Base-by-base conservation (phyloP, 2,113 vertebrate species). In the Entelurus aequoreus region DNA sequence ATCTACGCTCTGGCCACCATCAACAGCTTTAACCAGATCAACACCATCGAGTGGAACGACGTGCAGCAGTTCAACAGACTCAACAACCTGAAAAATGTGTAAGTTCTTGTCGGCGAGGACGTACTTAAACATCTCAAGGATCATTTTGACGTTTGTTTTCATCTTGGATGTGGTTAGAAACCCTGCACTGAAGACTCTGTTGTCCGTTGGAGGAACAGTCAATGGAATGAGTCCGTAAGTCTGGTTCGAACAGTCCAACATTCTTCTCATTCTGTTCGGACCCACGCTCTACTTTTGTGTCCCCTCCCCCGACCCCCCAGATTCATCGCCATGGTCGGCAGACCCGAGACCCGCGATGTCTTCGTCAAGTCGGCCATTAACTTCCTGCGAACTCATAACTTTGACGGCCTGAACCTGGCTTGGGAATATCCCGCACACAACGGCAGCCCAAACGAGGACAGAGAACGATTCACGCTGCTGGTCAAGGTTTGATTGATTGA, bases 361-460 rank as follows among this genome's bases (percentile, higher is more conserved):
- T 95, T 95, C 82, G 91, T 94, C 69, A 49, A 16, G 6, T 95
- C 90, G 0, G 88, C 86, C 62, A 89, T 94, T 83, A 83, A 6
- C 52, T 95, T 87, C 79, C 84, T 96, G 68, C 88, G 82, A 10
- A 63, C 76, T 48, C 74, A 95, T 40, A 80, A 80, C 4, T 97
- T 95, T 79, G 93, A 97, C 2, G 92, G 94, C 1, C 15, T 96
- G 63, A 94, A 95, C 62, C 52, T 94, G 37, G 93, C 86, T 63
- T 96, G 94, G 94, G 89, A 95, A 63, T 95, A 91, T 52, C 93
- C 94, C 10, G 93, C 84, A 12, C 85, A 90, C 11, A 88, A 87
- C 12, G 93, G 92, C 21, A 93, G 93, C 72, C 74, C 90, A 7
- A 0, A 48, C 2, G 56, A 79, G 13, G 92, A 94, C 86, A 94